phyloP scores from a whole-genome alignment of 2,888 invertebrate genomes.

The Artemia sinica region DNA sequence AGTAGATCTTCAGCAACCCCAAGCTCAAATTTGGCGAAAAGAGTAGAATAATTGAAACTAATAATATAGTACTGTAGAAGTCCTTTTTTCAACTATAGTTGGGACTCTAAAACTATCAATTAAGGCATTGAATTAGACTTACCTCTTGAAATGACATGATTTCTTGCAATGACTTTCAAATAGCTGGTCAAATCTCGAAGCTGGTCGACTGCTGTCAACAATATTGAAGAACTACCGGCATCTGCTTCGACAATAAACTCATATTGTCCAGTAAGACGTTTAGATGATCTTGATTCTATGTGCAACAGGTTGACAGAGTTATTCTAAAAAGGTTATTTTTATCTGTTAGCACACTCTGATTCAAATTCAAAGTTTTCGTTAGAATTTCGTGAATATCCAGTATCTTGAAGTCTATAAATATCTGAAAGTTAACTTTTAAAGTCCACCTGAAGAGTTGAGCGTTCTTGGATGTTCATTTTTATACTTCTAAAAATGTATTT shows the following conservation, averaged over 20 bases:
- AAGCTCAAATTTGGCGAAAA: no score
- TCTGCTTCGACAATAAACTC: conserved; percentile 92
- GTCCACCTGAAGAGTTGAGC: conserved; percentile 26
- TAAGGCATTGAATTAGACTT: neutral
- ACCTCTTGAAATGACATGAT: conserved; percentile 25
- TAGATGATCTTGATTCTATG: conserved; percentile 82
- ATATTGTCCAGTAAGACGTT: conserved; percentile 52
- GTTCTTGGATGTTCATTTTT: conserved; percentile 29
- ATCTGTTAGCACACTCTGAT: neutral
- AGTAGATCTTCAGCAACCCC: no score
- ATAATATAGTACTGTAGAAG: no score
- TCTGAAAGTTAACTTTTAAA: conserved; percentile 2
- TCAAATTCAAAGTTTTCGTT: neutral
- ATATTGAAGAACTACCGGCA: conserved; percentile 44
- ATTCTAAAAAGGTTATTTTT: conserved; percentile 28
- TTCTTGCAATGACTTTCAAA: conserved; percentile 47
- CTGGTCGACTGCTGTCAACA: conserved; percentile 55
- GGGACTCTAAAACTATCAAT: no score
- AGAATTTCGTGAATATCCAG: conserved; percentile 12
- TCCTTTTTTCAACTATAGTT: no score
- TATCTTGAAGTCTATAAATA: neutral
- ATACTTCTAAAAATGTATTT: no score
- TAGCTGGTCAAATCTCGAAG: conserved; percentile 53
- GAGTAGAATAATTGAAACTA: no score
- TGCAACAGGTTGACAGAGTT: conserved; percentile 60